A percentile compares a stretch with the other conserved stretches of the same genome.
These are phyloP conservation scores for Mythimna lalbum DNA, from an alignment of 2,888 invertebrate species.

Conservation along the genomic window DNA sequence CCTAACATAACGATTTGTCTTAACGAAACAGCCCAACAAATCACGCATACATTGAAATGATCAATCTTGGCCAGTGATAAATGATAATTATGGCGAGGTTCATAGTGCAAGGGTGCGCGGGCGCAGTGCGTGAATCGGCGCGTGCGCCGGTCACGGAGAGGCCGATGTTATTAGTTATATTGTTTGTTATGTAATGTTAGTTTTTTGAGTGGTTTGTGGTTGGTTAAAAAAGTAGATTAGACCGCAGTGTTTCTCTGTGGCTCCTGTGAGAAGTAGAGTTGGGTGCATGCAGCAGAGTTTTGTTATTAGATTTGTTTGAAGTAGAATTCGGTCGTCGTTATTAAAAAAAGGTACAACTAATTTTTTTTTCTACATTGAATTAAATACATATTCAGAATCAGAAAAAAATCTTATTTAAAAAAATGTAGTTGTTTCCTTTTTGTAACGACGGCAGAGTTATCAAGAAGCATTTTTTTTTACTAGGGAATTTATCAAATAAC, in stretches of 20 bases:
- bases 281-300: background rate
- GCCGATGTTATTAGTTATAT: conserved; percentile 57
- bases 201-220: conserved; percentile 58
- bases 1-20: conserved; percentile 50
- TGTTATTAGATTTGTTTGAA: background rate
- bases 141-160: conserved; percentile 72
- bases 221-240: conserved; percentile 58
- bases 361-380: too few species aligned
- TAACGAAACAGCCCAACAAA: conserved; percentile 61
- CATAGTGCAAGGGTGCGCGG: conserved; percentile 71
- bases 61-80: conserved; percentile 68
- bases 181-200: conserved; percentile 61
- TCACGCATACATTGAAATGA: conserved; percentile 60
- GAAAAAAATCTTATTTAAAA: too few species aligned
- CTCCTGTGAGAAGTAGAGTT: conserved; percentile 28
- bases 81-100: conserved; percentile 70
- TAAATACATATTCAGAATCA: too few species aligned
- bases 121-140: conserved; percentile 70
- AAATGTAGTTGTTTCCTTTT: too few species aligned
- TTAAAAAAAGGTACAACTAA: too few species aligned
- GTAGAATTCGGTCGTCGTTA: background rate
- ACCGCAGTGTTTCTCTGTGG: conserved; percentile 62
- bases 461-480: background rate
- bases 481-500: too few species aligned
- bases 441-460: background rate